These are phyloP conservation scores for Antheraea pernyi DNA, from an alignment of 1,140 invertebrate genomes.

Conservation along the genomic window DNA sequence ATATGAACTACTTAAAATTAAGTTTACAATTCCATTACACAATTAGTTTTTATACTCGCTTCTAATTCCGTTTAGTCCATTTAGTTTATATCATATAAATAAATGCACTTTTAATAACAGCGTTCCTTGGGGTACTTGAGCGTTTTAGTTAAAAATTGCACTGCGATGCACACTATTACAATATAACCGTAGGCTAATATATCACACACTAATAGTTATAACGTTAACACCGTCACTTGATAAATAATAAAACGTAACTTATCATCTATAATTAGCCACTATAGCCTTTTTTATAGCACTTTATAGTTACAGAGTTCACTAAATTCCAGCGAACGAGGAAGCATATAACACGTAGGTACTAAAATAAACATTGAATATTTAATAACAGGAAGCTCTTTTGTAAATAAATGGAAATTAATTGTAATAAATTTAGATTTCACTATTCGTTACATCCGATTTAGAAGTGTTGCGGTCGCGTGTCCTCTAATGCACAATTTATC, in stretches of 20 bases:
- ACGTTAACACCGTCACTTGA: slow-evolving; percentile 36
- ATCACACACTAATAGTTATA: slow-evolving; percentile 55
- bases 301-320: slow-evolving; percentile 15
- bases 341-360: slow-evolving; percentile 29
- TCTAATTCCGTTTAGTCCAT: slow-evolving; percentile 29
- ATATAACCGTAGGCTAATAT: slow-evolving; percentile 25
- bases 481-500: no score
- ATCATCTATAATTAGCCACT: slow-evolving; percentile 15
- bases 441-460: background rate
- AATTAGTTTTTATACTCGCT: slow-evolving; percentile 27
- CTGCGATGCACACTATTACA: slow-evolving; percentile 31
- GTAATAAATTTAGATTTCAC: slow-evolving; percentile 7
- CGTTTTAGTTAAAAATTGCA: slow-evolving; percentile 31
- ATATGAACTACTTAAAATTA: slow-evolving; percentile 39
- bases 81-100: slow-evolving; percentile 19
- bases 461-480: background rate
- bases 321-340: slow-evolving; percentile 49
- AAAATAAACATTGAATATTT: slow-evolving; percentile 25
- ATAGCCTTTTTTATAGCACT: slow-evolving; percentile 3
- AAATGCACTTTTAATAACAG: slow-evolving; percentile 27
- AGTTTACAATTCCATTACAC: slow-evolving; percentile 35
- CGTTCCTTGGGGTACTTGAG: slow-evolving; percentile 37
- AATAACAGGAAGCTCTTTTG: slow-evolving; percentile 57
- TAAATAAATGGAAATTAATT: slow-evolving; percentile 21
- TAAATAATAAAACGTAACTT: slow-evolving; percentile 19